Conservation (phyloP, 2,888 invertebrate genomes). For the Panzeria rudis region DNA sequence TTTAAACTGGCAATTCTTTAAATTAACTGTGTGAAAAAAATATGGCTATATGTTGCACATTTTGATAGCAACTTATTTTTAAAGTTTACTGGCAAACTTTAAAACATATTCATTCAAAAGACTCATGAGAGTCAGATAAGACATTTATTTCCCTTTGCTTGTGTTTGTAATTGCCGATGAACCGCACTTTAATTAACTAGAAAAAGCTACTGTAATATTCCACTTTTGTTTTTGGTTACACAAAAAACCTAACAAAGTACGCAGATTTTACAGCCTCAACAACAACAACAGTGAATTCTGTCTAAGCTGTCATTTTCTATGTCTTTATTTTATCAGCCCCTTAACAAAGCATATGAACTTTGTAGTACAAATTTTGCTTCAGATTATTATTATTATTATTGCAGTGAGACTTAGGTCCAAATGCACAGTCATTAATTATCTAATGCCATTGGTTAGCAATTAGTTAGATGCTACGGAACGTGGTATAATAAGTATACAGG, state of each 20-base stretch:
- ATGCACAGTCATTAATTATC: too few relatives aligned
- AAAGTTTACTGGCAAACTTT: not conserved
- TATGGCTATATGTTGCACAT: too few relatives aligned
- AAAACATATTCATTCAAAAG: too few relatives aligned
- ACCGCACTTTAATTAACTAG: not conserved
- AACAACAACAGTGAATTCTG: not conserved
- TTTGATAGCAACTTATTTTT: too few relatives aligned
- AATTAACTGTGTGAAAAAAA: too few relatives aligned
- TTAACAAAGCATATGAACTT: conserved; percentile 15
- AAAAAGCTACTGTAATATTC: not conserved
- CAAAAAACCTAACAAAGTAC: not conserved
- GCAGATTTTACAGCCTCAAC: not conserved
- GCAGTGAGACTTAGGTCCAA: not conserved
- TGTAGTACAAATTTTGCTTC: conserved; percentile 39
- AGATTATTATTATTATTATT: conserved; percentile 47
- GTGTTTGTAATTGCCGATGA: not conserved
- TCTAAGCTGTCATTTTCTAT: conserved; percentile 23
- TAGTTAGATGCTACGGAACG: too few relatives aligned
- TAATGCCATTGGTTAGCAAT: too few relatives aligned
- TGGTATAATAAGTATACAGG: too few relatives aligned
- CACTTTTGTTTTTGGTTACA: not conserved
- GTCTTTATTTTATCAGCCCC: conserved; percentile 47
- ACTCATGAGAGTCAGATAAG: not conserved
- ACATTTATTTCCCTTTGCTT: not conserved
- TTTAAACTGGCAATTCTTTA: too few relatives aligned